Base-by-base conservation (phyloP, 2,113 vertebrate species). In the Xyrauchen texanus region DNA sequence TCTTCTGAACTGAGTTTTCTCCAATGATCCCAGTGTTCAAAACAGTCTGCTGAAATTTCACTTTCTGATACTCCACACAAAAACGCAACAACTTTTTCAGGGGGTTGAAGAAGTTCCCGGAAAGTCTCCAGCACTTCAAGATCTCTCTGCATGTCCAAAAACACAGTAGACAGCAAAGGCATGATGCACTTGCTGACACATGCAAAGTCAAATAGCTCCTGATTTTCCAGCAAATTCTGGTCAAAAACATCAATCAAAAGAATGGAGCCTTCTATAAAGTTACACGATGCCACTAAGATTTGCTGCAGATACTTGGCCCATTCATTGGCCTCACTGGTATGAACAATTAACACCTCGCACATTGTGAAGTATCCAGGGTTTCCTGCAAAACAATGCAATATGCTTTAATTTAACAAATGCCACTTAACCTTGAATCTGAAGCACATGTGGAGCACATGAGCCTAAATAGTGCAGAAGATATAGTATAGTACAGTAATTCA, bases 241-340 rank as follows among this genome's bases (percentile, higher is more conserved):
- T 67, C 55, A 74, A 81, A 21, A 2, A 92, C 49, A 0, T 81
- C 46, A 12, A 86, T 84, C 12, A 90, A 83, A 57, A 81, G 12
- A 45, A 93, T 79, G 0, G 91, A 90, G 5, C 42, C 83, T 68
- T 84, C 79, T 8, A 9, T 69, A 65, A 91, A 88, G 12, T 77
- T 77, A 8, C 21, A 45, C 3, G 91, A 91, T 3, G 81, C 79
- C 51, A 80, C 86, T n/a, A 94, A 66, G 67, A 92, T 89, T 21
- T 87, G 78, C 78, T 90, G 84, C 65, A 94, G 77, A 79, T 94
- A 94, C 0, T 15, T n/a, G 0, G 92, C 93, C 93, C 93, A 94
- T 75, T 94, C 92, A 6, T 87, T 77, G 6, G 92, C 91, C 60
- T 94, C 92, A 0, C 83, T 64, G 0, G 90, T 89, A 83, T 92